Evolutionary conservation across 1,140 invertebrate species (phyloP), one percentile per base, ranked within the genome.

Genomic region (Eufriesea mexicana): DNA sequence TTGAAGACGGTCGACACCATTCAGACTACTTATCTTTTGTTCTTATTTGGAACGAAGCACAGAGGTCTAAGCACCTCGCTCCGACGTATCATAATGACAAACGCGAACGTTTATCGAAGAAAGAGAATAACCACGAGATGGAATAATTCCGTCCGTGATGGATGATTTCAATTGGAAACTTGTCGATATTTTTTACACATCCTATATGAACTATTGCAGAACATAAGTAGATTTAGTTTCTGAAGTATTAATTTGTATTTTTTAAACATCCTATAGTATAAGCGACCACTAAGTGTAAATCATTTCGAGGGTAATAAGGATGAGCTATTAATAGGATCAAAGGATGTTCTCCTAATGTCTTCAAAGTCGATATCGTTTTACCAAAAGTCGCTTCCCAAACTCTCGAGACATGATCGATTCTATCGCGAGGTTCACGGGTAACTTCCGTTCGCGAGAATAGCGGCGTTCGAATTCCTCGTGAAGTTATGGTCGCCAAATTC

Each of bases 401-500:
- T 2, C 35, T 49, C 9, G 25, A 64, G 5, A 16, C n/a, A 51
- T 28, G 42, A 20, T 54, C 35, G 35, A 74, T 74, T 35, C 73
- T n/a, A 12, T 57, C 18, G 25, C 23, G 2, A 10, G 5, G 28
- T 61, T 8, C 1, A 2, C 18, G 12, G 2, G 0, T 10, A 72
- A 49, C n/a, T 16, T 42, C 12, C 20, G 10, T 9, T n/a, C 2
- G 45, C 45, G 20, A 45, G 67, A 72, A 62, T 9, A n/a, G 23
- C 9, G 20, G 1, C 23, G 18, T 62, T 64, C 23, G 23, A 45
- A 64, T 18, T 20, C 6, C n/a, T 2, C 18, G 23, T 10, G 18
- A 66, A 72, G 71, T 66, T 68, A 77, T 68, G 28, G 45, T 67
- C 67, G 25, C 51, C 49, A 67, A 74, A 76, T 77, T 68, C 28